Evolutionary conservation across 1,140 invertebrate species (phyloP).

Genomic region (Carposina sasakii): DNA sequence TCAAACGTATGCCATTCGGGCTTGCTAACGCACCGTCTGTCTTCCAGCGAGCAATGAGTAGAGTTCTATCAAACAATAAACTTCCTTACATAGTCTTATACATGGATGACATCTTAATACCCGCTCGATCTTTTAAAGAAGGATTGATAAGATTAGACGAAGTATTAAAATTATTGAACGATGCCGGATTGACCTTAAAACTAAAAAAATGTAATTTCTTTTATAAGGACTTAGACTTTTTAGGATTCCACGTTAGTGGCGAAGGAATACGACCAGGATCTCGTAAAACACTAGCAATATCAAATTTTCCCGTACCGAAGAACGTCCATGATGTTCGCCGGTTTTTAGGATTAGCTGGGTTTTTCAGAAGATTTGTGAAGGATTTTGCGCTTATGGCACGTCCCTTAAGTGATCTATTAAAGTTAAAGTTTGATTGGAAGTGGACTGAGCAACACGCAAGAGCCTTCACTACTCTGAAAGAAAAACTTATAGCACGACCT

Average conservation of each 20-base stretch:
- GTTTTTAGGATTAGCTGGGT: conserved; percentile 1
- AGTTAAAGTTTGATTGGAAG: conserved; percentile 7
- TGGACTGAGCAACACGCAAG: conserved; percentile 8
- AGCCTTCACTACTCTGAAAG: not conserved
- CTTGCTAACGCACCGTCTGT: conserved; percentile 24
- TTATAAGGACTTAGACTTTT: conserved; percentile 1
- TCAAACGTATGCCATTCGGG: conserved; percentile 26
- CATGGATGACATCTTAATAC: conserved; percentile 10
- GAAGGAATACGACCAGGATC: conserved; percentile 16
- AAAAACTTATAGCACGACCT: conserved; percentile 1
- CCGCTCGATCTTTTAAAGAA: conserved; percentile 3
- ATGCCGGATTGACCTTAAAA: conserved; percentile 17
- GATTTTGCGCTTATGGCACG: not conserved
- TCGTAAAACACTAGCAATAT: conserved; percentile 13
- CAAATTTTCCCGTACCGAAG: conserved; percentile 11
- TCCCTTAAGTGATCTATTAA: conserved; percentile 13
- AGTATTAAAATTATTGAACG: conserved; percentile 15
- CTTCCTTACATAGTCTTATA: conserved; percentile 3
- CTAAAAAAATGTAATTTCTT: conserved; percentile 26
- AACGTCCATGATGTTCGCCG: conserved; percentile 14
- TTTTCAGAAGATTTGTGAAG: not conserved
- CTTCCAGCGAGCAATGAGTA: not conserved
- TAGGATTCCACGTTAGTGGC: conserved; percentile 3
- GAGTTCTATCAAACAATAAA: not conserved
- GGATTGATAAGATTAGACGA: conserved; percentile 8